A percentile compares a stretch with the other conserved stretches of the same genome.
phyloP scores from a whole-genome alignment of 2,888 invertebrate species.

The Macropis europaea region DNA sequence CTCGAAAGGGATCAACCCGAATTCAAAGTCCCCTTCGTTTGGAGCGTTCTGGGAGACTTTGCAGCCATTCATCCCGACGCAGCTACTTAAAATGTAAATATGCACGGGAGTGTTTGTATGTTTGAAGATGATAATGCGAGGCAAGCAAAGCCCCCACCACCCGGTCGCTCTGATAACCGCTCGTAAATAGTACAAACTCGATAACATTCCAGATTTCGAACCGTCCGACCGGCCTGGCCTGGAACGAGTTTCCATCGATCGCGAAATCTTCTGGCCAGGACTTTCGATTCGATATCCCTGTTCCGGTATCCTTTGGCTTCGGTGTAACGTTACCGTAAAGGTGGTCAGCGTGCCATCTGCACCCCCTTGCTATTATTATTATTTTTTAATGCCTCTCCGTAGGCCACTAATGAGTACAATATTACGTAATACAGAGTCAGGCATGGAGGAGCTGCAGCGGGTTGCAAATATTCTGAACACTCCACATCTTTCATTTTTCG shows the following conservation, averaged over 20 bases:
- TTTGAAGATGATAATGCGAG: constrained; percentile 33
- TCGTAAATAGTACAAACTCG: constrained; percentile 18
- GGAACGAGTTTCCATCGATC: constrained; percentile 44
- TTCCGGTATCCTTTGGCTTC: constrained; percentile 73
- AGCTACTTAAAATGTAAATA: constrained; percentile 39
- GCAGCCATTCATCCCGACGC: background rate
- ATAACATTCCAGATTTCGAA: background rate
- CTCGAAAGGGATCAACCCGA: too few relatives aligned
- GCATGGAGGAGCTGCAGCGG: too few relatives aligned
- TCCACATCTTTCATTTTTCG: too few relatives aligned
- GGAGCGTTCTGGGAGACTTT: too few relatives aligned
- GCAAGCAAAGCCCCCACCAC: constrained; percentile 1
- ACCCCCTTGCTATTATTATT: constrained; percentile 1
- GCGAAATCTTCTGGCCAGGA: constrained; percentile 51
- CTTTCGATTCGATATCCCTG: constrained; percentile 50
- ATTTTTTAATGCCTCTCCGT: background rate
- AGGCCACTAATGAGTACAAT: too few relatives aligned
- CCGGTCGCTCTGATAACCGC: constrained; percentile 8
- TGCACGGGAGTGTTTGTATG: constrained; percentile 15
- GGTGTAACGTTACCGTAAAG: constrained; percentile 71
- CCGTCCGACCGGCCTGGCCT: background rate
- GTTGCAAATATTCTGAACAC: too few relatives aligned
- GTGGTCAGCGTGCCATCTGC: constrained; percentile 63
- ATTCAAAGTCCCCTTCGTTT: too few relatives aligned
- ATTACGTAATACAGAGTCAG: too few relatives aligned